Conservation (phyloP, 2,888 invertebrate species). For the Eueremaeus valkanovi region DNA sequence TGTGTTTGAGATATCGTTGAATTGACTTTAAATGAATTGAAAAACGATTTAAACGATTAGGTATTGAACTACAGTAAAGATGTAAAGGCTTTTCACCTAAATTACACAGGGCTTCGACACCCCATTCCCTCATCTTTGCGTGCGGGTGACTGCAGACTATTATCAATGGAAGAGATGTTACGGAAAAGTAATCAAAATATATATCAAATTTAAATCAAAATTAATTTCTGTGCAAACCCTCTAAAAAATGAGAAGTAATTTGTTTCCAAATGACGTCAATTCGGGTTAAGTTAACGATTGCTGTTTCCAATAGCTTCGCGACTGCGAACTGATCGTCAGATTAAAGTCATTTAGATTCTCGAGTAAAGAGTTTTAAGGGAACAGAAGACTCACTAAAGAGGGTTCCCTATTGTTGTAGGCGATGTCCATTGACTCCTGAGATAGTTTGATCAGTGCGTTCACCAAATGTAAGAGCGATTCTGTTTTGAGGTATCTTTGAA, state of each 20-base stretch:
- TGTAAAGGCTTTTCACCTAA: slow-evolving; percentile 56
- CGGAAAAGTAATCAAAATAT: too few relatives aligned
- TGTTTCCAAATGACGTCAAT: slow-evolving; percentile 94
- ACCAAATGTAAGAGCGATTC: slow-evolving; percentile 92
- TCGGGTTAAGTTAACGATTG: slow-evolving; percentile 84
- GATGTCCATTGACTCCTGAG: slow-evolving; percentile 93
- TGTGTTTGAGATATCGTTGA: slow-evolving; percentile 15
- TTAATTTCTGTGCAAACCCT: slow-evolving; percentile 27
- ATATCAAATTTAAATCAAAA: slow-evolving; percentile 41
- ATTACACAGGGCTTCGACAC: slow-evolving; percentile 91
- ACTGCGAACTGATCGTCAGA: slow-evolving; percentile 67
- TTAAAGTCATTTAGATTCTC: background rate
- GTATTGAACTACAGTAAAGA: background rate
- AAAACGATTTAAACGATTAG: background rate
- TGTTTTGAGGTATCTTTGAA: slow-evolving; percentile 70
- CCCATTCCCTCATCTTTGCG: slow-evolving; percentile 93
- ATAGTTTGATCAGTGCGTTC: slow-evolving; percentile 90
- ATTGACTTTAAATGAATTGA: background rate
- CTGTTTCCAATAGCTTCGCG: slow-evolving; percentile 96
- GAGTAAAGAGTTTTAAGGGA: too few relatives aligned
- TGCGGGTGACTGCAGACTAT: slow-evolving; percentile 87
- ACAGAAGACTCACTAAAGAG: slow-evolving; percentile 57
- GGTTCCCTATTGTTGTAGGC: slow-evolving; percentile 77
- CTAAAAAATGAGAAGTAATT: slow-evolving; percentile 88
- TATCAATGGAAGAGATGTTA: too few relatives aligned